Evolutionary conservation across 1,140 invertebrate species (phyloP).

Genomic region (Olivierus martensii): DNA sequence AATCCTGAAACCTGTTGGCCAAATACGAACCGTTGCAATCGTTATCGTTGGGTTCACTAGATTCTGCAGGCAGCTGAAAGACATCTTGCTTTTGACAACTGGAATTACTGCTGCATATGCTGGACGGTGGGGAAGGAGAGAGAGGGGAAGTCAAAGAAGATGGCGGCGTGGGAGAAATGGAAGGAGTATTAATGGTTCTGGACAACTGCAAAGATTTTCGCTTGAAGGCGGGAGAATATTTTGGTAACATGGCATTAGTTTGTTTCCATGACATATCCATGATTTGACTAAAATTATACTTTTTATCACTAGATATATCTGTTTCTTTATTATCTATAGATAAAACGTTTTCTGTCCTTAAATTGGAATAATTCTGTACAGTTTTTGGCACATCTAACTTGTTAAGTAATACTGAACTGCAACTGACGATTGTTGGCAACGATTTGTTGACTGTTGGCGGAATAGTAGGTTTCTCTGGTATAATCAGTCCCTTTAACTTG

Average conservation of each 20-base stretch:
- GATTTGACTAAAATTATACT: conserved; percentile 4
- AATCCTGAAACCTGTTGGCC: too few relatives aligned
- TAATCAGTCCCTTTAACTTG: conserved; percentile 67
- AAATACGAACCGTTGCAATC: too few relatives aligned
- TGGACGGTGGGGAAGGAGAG: conserved; percentile 10
- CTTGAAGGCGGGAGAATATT: conserved; percentile 72
- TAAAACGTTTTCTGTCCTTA: background rate
- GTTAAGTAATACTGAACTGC: conserved; percentile 32
- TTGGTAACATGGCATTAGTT: conserved; percentile 37
- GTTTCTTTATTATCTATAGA: too few relatives aligned
- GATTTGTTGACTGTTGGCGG: conserved; percentile 20
- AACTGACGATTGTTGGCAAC: conserved; percentile 65
- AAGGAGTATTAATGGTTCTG: conserved; percentile 18
- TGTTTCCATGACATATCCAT: conserved; percentile 9
- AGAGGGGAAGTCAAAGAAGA: conserved; percentile 16
- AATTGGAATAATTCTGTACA: conserved; percentile 9
- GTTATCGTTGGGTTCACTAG: too few relatives aligned
- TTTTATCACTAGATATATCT: conserved; percentile 7
- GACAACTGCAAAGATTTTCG: conserved; percentile 48
- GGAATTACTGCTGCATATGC: conserved; percentile 12
- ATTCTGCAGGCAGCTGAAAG: too few relatives aligned
- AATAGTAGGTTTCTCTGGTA: conserved; percentile 45
- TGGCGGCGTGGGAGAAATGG: conserved; percentile 14
- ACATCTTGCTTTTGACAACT: background rate
- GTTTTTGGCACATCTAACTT: conserved; percentile 26